Conservation (phyloP, 2,113 vertebrate genomes). For the Prunella himalayana region DNA sequence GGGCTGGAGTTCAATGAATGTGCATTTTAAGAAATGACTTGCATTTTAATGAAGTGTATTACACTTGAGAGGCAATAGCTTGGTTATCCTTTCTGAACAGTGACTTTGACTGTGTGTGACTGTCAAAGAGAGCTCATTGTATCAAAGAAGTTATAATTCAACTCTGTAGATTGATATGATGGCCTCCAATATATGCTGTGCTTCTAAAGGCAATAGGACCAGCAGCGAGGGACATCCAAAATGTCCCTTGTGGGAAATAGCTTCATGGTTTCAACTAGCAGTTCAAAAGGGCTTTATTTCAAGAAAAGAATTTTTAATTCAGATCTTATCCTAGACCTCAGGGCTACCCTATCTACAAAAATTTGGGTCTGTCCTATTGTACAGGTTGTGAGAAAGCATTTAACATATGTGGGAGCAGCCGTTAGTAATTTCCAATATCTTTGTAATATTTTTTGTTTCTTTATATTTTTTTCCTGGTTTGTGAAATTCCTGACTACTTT, state of each 20-base stretch:
- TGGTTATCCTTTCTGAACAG: conserved; percentile 47
- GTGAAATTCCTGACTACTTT: not conserved
- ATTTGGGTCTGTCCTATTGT: not conserved
- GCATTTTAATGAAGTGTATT: conserved; percentile 59
- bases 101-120: not conserved
- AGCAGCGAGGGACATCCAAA: not conserved
- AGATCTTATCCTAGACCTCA: not conserved
- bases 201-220: not conserved
- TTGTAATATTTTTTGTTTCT: not conserved
- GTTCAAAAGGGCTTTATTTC: not conserved
- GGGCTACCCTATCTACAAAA: not conserved
- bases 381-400: not conserved
- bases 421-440: not conserved
- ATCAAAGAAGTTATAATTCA: conserved; percentile 25
- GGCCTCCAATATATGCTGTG: not conserved
- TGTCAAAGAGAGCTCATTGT: conserved; percentile 48
- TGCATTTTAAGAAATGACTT: conserved; percentile 31
- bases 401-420: not conserved
- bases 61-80: conserved; percentile 35
- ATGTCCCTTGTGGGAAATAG: conserved; percentile 5
- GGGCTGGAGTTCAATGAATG: conserved; percentile 33
- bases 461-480: not conserved
- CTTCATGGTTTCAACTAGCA: not conserved
- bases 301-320: not conserved
- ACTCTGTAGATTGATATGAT: not conserved